Evolutionary conservation across 2,888 invertebrate species (phyloP).

Genomic region (Acleris emargana): DNA sequence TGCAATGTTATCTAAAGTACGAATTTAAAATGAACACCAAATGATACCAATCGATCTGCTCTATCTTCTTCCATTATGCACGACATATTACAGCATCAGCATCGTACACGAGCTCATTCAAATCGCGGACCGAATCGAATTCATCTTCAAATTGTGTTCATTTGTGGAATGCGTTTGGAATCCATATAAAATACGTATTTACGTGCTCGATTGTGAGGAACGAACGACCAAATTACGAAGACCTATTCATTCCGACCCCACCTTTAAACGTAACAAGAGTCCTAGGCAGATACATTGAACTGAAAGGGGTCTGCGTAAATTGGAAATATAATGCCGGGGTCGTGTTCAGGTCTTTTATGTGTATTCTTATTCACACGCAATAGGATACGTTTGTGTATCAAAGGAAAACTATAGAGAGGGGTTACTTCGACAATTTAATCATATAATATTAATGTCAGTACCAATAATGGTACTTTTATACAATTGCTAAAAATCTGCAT

Average conservation of each 20-base stretch:
- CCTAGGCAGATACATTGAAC: conserved; percentile 44
- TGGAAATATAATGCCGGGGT: conserved; percentile 57
- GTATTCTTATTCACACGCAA: conserved; percentile 71
- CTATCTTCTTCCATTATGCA: conserved; percentile 34
- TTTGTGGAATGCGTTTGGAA: conserved; percentile 75
- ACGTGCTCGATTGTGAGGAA: conserved; percentile 53
- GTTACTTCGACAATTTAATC: conserved; percentile 10
- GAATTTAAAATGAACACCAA: neutral
- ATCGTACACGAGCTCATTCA: conserved; percentile 65
- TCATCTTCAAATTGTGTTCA: conserved; percentile 81
- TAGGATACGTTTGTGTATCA: conserved; percentile 56
- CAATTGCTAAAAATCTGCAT: no score
- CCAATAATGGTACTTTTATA: no score
- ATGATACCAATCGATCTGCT: conserved; percentile 1
- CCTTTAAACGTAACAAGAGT: conserved; percentile 40
- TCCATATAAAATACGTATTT: conserved; percentile 77
- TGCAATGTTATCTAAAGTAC: neutral
- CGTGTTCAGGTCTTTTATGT: conserved; percentile 60
- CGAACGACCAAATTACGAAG: conserved; percentile 50
- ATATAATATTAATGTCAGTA: no score
- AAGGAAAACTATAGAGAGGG: conserved; percentile 48
- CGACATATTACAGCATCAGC: conserved; percentile 68
- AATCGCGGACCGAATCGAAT: conserved; percentile 73
- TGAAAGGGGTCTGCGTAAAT: conserved; percentile 53
- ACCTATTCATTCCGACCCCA: conserved; percentile 44